Base-by-base conservation (phyloP, 2,888 invertebrate species). In the Steinernema hermaphroditum region DNA sequence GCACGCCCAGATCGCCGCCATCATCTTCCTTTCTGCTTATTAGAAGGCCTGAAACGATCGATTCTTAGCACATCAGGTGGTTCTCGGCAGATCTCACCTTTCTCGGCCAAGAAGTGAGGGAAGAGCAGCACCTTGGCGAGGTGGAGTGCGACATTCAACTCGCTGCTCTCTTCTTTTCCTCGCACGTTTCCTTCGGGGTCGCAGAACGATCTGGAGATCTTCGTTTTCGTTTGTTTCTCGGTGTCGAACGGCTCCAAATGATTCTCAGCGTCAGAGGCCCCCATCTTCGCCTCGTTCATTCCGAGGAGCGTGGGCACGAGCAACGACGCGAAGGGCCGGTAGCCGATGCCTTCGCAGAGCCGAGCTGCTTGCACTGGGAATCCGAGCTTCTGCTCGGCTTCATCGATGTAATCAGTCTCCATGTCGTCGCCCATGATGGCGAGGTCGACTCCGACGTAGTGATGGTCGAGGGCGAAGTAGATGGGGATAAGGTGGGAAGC, bases 1-100 rank as follows among this genome's bases (percentile, higher is more conserved):
- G 87, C 87, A 91, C 96, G 54, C 89, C 89, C 16, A 91, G 82
- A 88, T 93, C 90, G 24, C 96, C 96, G 57, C 96, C 91, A 89
- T 92, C 90, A 81, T 92, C 92, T 68, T 90, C 89, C 54, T 90
- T 89, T 82, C 94, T 90, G 43, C 90, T 89, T 68, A 96, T 90
- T 16, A n/a, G 4, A 4, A 46, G 46, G 4, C 16, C 46, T 46
- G 16, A 16, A 46, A 16, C 4, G 6, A 4, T 37, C 12, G 6
- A 37, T 8, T 37, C 12, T 8, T 12, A 46, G n/a, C 16, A 19
- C 46, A 46, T 46, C 46, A 19, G 6, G 4, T 46, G n/a, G 16
- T 19, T 19, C 16, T 41, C 9, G 16, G 8, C 8, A 41, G 22
- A 46, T 16, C 6, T 50, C 32, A 37, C 54, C 41, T 71, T 71